These are phyloP conservation scores for Botrylloides violaceus DNA, from an alignment of 23 tunicate species.

Conservation along the genomic window DNA sequence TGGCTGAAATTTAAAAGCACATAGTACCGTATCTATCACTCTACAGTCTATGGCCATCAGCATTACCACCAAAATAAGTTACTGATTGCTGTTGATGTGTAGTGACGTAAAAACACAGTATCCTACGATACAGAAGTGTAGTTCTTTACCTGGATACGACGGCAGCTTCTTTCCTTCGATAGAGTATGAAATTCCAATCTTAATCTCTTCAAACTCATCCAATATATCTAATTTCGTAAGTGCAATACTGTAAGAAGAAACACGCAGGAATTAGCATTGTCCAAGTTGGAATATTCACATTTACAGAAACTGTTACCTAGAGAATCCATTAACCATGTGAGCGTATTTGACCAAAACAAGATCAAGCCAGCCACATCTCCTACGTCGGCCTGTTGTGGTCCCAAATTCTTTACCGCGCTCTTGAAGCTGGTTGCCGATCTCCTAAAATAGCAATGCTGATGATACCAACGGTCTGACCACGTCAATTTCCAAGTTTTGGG, in stretches of 20 bases:
- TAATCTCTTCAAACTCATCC: conserved; percentile 71
- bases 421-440: conserved; percentile 78
- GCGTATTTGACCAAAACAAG: conserved; percentile 83
- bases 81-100: too few relatives aligned
- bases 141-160: conserved; percentile 63
- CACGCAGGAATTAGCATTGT: too few relatives aligned
- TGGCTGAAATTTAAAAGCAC: too few relatives aligned
- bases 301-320: conserved; percentile 32
- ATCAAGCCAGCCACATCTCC: conserved; percentile 99
- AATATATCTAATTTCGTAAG: conserved; percentile 93
- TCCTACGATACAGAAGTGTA: too few relatives aligned
- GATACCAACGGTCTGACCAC: too few relatives aligned
- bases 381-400: conserved; percentile 84
- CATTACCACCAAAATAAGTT: too few relatives aligned
- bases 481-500: too few relatives aligned
- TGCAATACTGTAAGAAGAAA: conserved; percentile 62
- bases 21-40: too few relatives aligned
- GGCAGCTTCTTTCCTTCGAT: conserved; percentile 65
- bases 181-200: conserved; percentile 74
- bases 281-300: neutral
- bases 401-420: conserved; percentile 84
- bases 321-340: conserved; percentile 76
- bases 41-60: too few relatives aligned
- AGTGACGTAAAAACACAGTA: too few relatives aligned
- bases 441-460: conserved; percentile 20